These are phyloP conservation scores for Clarias macrocephalus DNA, from an alignment of 2,113 vertebrate genomes.

Conservation along the genomic window DNA sequence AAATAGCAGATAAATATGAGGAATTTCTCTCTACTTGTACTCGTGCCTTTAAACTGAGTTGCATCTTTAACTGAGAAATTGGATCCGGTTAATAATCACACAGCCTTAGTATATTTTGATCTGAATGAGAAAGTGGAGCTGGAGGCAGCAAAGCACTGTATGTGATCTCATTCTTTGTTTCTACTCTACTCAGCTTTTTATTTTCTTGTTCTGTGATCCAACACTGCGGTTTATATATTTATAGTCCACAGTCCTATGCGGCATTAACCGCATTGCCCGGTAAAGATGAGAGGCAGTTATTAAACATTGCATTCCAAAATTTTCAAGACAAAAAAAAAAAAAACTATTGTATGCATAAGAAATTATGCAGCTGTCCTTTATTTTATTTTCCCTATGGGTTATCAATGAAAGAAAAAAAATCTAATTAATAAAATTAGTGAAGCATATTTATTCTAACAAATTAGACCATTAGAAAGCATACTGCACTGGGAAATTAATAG, in stretches of 20 bases:
- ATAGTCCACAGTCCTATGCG: not conserved
- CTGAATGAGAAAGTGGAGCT: not conserved
- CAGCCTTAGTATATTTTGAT: not conserved
- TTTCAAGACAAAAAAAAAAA: not conserved
- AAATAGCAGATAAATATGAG: slow-evolving; percentile 2
- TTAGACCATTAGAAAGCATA: slow-evolving; percentile 17
- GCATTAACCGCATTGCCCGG: not conserved
- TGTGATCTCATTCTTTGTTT: not conserved
- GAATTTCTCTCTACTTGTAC: not conserved
- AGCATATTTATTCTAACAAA: not conserved
- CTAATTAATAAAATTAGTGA: not conserved
- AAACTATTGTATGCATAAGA: not conserved
- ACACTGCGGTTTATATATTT: not conserved
- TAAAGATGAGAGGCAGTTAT: not conserved
- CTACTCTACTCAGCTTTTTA: not conserved
- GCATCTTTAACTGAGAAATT: not conserved
- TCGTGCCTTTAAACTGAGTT: not conserved
- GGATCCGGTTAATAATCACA: not conserved
- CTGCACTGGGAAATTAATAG: not conserved
- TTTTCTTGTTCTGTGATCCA: slow-evolving; percentile 24
- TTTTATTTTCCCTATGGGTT: not conserved
- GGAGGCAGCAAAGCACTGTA: not conserved
- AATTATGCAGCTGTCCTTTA: not conserved
- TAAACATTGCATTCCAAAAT: not conserved
- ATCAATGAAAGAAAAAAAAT: not conserved